A percentile compares a stretch with the other conserved stretches of the same genome.
Evolutionary conservation across 2,888 invertebrate genomes (phyloP).

Genomic region (Tineola bisselliella): DNA sequence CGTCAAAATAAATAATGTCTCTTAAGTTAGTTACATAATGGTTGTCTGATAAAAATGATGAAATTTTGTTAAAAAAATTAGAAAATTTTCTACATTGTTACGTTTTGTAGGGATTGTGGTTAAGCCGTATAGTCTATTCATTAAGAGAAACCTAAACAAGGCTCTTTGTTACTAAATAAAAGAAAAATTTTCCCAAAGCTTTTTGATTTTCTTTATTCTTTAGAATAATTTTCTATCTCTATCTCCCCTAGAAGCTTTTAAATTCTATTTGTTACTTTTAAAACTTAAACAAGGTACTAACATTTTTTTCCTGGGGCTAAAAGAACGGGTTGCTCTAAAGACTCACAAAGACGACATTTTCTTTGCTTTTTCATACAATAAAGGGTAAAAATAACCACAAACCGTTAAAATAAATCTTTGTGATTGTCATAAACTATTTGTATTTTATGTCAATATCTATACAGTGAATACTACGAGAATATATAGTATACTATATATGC

Average conservation of each 20-base stretch:
- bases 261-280: constrained; percentile 10
- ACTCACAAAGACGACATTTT: not conserved
- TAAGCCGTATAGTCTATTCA: not conserved
- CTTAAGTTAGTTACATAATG: too few species aligned
- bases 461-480: too few species aligned
- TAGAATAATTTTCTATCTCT: constrained; percentile 2
- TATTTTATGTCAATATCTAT: not conserved
- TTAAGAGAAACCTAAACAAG: constrained; percentile 1
- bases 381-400: not conserved
- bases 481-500: too few species aligned
- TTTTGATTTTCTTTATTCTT: not conserved
- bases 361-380: constrained; percentile 3
- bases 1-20: too few species aligned
- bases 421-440: not conserved
- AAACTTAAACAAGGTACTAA: constrained; percentile 4
- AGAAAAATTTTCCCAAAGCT: not conserved
- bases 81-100: not conserved
- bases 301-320: constrained; percentile 1
- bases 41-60: not conserved
- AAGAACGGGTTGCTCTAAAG: constrained; percentile 7
- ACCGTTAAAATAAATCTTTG: not conserved
- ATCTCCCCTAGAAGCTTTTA: constrained; percentile 1
- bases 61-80: not conserved
- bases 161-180: not conserved
- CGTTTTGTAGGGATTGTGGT: not conserved